Conservation (phyloP, 2,888 invertebrate species). For the Morpho deidamia region DNA sequence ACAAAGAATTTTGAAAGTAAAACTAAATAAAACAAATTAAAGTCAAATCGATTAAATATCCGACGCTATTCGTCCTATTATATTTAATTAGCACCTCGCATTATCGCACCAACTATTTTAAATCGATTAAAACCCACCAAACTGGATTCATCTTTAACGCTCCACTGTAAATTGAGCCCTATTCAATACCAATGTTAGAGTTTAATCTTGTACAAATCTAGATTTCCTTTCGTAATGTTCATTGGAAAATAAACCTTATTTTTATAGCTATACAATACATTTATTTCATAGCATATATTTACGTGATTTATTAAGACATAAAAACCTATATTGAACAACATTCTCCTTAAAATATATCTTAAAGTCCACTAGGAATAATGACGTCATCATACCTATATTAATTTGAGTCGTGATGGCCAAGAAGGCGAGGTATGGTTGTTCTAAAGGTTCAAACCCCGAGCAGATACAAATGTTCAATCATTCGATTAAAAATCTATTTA, state of each 20-base stretch:
- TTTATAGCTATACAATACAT: neutral
- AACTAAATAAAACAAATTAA: too few relatives aligned
- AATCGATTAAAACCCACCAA: slow-evolving; percentile 8
- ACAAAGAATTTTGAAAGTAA: too few relatives aligned
- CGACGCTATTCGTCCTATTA: slow-evolving; percentile 6
- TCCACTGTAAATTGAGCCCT: neutral
- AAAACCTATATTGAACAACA: neutral
- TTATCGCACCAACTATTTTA: slow-evolving; percentile 15
- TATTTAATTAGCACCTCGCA: slow-evolving; percentile 16
- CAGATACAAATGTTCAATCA: too few relatives aligned
- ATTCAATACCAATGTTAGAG: neutral
- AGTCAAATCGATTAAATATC: neutral
- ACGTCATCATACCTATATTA: too few relatives aligned
- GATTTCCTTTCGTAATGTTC: neutral
- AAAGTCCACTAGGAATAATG: too few relatives aligned
- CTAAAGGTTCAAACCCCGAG: too few relatives aligned
- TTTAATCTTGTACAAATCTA: neutral
- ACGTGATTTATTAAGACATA: neutral
- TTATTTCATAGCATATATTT: too few relatives aligned
- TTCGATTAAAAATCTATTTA: too few relatives aligned
- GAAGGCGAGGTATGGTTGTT: too few relatives aligned
- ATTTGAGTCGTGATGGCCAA: too few relatives aligned
- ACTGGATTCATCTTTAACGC: neutral
- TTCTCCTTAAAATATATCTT: neutral
- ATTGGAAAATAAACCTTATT: neutral